Conservation (phyloP, 2,888 invertebrate genomes). For the Acheta domesticus region DNA sequence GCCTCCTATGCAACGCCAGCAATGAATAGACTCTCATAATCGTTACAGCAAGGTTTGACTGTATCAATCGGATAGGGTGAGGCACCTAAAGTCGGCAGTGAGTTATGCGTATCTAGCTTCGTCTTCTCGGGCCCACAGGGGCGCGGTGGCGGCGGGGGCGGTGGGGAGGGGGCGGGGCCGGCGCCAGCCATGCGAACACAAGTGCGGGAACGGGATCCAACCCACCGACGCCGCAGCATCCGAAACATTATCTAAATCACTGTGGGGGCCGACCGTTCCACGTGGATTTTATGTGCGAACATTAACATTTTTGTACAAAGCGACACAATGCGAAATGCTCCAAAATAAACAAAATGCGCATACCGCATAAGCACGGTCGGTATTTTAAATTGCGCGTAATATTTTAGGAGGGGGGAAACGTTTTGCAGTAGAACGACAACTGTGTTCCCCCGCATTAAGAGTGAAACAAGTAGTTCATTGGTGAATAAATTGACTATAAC, state of each 20-base stretch:
- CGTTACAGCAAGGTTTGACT: no score
- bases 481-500: background rate
- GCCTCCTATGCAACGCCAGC: no score
- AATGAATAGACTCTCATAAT: no score
- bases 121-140: background rate
- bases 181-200: background rate
- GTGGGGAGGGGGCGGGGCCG: no score
- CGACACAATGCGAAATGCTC: conserved; percentile 6
- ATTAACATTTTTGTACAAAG: conserved; percentile 18
- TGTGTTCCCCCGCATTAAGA: conserved; percentile 11
- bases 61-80: no score
- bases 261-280: conserved; percentile 1
- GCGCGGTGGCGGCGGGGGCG: background rate
- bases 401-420: background rate
- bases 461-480: conserved; percentile 18
- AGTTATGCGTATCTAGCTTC: no score
- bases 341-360: conserved; percentile 10
- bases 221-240: background rate
- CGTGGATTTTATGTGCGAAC: conserved; percentile 18
- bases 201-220: background rate
- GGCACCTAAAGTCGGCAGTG: no score
- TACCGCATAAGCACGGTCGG: conserved; percentile 1
- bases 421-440: conserved; percentile 11
- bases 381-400: conserved; percentile 4
- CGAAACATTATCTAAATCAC: conserved; percentile 6